phyloP scores from a whole-genome alignment of 2,797 vertebrate species.

The Enteromius argenteus region DNA sequence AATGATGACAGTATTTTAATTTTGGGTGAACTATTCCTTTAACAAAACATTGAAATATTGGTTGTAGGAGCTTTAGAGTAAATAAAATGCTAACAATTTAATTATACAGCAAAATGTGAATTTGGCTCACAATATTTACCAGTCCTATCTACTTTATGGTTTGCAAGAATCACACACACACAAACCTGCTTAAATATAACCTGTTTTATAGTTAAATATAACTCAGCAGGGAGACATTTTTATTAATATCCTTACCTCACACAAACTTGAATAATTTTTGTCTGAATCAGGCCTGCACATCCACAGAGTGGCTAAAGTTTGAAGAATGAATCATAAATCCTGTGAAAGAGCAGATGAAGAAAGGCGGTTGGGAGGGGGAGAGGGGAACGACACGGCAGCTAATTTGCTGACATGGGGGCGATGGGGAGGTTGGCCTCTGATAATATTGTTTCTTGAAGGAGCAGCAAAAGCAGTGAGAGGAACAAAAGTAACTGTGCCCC shows the following conservation, averaged over 20 bases:
- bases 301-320: slow-evolving; percentile 59
- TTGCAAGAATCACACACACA: neutral
- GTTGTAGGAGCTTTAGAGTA: neutral
- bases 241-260: slow-evolving; percentile 13
- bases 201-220: too few species aligned
- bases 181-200: neutral
- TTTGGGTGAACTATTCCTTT: too few species aligned
- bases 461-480: slow-evolving; percentile 73
- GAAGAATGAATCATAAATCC: slow-evolving; percentile 70
- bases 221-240: neutral
- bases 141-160: neutral
- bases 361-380: slow-evolving; percentile 40
- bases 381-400: slow-evolving; percentile 75
- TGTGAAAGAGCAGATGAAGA: slow-evolving; percentile 52
- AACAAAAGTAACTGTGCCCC: slow-evolving; percentile 85
- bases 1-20: too few species aligned
- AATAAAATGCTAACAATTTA: neutral
- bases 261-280: slow-evolving; percentile 67
- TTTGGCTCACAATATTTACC: neutral
- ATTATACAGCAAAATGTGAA: neutral
- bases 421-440: slow-evolving; percentile 72
- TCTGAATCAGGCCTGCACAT: slow-evolving; percentile 53
- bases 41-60: neutral
- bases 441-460: slow-evolving; percentile 82
- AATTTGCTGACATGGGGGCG: slow-evolving; percentile 81